Conservation (phyloP, 2,888 invertebrate genomes). For the Cryptocheilus praepositus region DNA sequence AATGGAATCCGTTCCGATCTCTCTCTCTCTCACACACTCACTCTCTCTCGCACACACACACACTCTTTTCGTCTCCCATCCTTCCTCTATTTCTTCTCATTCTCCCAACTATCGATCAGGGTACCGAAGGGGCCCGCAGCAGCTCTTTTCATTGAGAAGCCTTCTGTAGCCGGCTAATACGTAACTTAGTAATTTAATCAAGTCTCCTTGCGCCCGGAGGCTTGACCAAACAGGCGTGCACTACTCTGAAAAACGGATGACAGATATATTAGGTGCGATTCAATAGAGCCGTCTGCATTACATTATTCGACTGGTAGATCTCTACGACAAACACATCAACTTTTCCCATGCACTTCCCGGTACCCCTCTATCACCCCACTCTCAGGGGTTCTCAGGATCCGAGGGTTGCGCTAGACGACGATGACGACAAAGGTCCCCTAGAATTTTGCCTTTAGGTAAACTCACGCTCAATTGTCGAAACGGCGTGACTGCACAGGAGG, state of each 20-base stretch:
- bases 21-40: no score
- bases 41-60: neutral
- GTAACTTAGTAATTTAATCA: constrained; percentile 70
- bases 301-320: constrained; percentile 72
- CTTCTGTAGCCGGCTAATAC: constrained; percentile 37
- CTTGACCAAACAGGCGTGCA: constrained; percentile 62
- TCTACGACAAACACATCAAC: constrained; percentile 73
- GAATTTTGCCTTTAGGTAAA: constrained; percentile 50
- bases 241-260: constrained; percentile 55
- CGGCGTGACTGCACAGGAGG: no score
- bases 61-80: neutral
- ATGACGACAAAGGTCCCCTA: constrained; percentile 22
- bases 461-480: constrained; percentile 21
- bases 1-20: neutral
- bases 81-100: neutral
- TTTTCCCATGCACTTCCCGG: constrained; percentile 70
- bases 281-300: constrained; percentile 71
- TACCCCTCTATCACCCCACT: neutral
- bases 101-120: neutral
- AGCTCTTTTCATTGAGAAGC: constrained; percentile 27
- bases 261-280: constrained; percentile 73
- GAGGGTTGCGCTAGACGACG: constrained; percentile 19
- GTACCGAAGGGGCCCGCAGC: constrained; percentile 1
- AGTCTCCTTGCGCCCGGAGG: constrained; percentile 52
- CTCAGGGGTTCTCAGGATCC: constrained; percentile 5